These are phyloP conservation scores for Chymomyza caudatula DNA, from an alignment of 2,888 invertebrate genomes.

Conservation along the genomic window DNA sequence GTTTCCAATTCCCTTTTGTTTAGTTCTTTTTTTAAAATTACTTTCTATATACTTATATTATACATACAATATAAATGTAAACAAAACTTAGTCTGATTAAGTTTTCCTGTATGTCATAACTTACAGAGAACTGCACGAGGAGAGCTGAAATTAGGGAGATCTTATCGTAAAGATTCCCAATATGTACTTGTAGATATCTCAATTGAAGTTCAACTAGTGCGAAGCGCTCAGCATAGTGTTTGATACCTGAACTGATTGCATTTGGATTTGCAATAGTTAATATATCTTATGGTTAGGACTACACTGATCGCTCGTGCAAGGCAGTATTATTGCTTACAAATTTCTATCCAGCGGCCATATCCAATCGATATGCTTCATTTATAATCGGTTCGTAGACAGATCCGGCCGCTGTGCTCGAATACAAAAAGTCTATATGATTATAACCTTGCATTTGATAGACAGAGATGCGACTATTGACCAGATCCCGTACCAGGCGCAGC, in stretches of 20 bases:
- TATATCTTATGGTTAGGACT: too few species aligned
- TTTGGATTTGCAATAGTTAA: too few species aligned
- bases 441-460: conserved; percentile 70
- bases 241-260: too few species aligned
- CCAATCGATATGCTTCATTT: conserved; percentile 48
- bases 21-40: not conserved
- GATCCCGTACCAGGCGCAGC: conserved; percentile 50
- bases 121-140: not conserved
- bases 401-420: conserved; percentile 62
- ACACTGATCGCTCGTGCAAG: not conserved
- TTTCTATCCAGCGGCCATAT: conserved; percentile 21
- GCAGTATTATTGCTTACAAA: not conserved
- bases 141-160: not conserved
- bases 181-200: too few species aligned
- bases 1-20: conserved; percentile 25
- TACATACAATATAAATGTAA: not conserved
- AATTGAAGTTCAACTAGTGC: too few species aligned
- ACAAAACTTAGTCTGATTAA: not conserved
- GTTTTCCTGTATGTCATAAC: not conserved
- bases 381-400: conserved; percentile 69
- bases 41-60: not conserved
- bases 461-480: conserved; percentile 60
- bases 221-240: too few species aligned
- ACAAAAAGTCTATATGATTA: conserved; percentile 75
- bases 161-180: too few species aligned